Evolutionary conservation across 2,888 invertebrate species (phyloP).

Genomic region (Erannis defoliaria): DNA sequence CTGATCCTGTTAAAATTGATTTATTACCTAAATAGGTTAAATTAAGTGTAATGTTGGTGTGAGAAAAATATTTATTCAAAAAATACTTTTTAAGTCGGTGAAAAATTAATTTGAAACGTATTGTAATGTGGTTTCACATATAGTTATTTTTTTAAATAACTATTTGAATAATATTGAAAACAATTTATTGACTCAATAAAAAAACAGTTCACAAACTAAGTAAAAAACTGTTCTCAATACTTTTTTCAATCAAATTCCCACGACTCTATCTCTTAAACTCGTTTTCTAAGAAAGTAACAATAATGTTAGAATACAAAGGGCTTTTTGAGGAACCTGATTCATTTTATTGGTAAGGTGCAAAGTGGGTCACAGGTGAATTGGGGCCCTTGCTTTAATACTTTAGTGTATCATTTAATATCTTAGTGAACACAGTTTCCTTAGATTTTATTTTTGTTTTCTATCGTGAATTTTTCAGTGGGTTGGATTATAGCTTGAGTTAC

Average conservation of each 20-base stretch:
- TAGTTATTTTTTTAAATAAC: too few relatives aligned
- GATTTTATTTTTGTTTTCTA: neutral
- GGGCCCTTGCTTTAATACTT: neutral
- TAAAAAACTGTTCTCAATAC: constrained; percentile 7
- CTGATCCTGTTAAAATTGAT: too few relatives aligned
- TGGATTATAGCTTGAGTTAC: neutral
- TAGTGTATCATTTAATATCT: constrained; percentile 16
- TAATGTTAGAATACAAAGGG: constrained; percentile 19
- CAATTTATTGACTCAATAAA: too few relatives aligned
- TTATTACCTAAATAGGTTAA: too few relatives aligned
- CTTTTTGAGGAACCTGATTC: constrained; percentile 32
- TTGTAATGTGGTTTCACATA: too few relatives aligned
- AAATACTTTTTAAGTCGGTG: too few relatives aligned
- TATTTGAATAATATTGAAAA: too few relatives aligned
- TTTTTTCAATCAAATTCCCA: constrained; percentile 32
- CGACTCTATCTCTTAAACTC: constrained; percentile 14
- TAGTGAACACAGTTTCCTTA: neutral
- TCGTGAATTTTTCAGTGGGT: neutral
- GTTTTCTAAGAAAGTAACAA: constrained; percentile 27
- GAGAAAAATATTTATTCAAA: too few relatives aligned
- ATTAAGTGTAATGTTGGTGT: too few relatives aligned
- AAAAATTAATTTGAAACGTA: too few relatives aligned
- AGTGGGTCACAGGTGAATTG: constrained; percentile 34
- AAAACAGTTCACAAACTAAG: neutral
- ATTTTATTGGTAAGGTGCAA: constrained; percentile 17